phyloP scores from a whole-genome alignment of 2,888 invertebrate species.

The Pseudeuparius sepicola region DNA sequence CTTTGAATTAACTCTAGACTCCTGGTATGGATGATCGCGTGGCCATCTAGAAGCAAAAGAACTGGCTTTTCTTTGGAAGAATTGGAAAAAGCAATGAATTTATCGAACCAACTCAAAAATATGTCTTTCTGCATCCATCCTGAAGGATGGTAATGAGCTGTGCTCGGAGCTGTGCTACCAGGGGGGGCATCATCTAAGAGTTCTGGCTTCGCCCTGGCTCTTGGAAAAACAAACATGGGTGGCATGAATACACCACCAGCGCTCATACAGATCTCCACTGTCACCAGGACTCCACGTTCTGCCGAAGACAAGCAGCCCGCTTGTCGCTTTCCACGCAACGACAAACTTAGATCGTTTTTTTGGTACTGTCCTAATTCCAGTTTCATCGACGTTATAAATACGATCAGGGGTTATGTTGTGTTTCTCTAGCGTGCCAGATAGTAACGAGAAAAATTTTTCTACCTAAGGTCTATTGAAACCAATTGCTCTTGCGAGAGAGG shows the following conservation, averaged over 20 bases:
- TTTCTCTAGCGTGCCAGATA: constrained; percentile 12
- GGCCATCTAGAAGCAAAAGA: constrained; percentile 15
- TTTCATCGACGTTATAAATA: constrained; percentile 24
- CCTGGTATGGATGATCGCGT: constrained; percentile 11
- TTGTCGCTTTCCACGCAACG: constrained; percentile 7
- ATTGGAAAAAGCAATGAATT: constrained; percentile 12
- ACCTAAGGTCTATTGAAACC: constrained; percentile 28
- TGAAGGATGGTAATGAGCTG: constrained; percentile 24
- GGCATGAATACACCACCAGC: constrained; percentile 27
- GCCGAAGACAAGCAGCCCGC: constrained; percentile 5
- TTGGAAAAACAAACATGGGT: constrained; percentile 28
- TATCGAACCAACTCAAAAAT: constrained; percentile 15
- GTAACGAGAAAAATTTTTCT: constrained; percentile 12
- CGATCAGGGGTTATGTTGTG: constrained; percentile 18
- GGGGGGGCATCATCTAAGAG: constrained; percentile 16
- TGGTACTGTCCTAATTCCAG: constrained; percentile 21
- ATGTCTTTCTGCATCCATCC: constrained; percentile 27
- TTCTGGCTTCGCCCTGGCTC: constrained; percentile 20
- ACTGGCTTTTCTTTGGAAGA: constrained; percentile 12
- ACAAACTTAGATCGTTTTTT: constrained; percentile 11
- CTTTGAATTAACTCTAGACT: neutral
- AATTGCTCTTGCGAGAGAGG: constrained; percentile 35
- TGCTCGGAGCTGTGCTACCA: constrained; percentile 23
- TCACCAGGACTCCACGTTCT: constrained; percentile 11
- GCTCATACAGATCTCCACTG: constrained; percentile 26